Conservation (phyloP, 1,140 invertebrate genomes). For the Apolygus lucorum region DNA sequence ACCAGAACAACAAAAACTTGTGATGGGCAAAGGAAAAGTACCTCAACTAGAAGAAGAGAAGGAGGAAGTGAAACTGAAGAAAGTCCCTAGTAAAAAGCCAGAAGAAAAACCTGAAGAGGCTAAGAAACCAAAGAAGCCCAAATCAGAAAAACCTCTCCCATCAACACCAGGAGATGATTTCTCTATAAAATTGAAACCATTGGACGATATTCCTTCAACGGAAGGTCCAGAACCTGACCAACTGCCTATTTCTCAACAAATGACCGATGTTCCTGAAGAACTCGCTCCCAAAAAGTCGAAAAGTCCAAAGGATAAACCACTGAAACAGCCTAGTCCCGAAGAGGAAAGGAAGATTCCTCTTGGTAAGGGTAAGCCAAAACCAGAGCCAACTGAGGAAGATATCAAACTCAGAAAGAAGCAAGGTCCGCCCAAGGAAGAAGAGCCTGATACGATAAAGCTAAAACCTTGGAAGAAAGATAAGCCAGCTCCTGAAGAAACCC, state of each 20-base stretch:
- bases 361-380: conserved; percentile 38
- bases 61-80: conserved; percentile 32
- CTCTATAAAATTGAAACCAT: conserved; percentile 32
- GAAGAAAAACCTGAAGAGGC: conserved; percentile 30
- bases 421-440: conserved; percentile 36
- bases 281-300: conserved; percentile 33
- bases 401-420: conserved; percentile 41
- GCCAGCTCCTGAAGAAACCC: conserved; percentile 28
- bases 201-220: conserved; percentile 32
- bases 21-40: conserved; percentile 38
- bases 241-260: conserved; percentile 29
- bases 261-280: conserved; percentile 31
- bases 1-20: conserved; percentile 40
- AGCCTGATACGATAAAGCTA: conserved; percentile 33
- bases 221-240: conserved; percentile 28
- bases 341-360: conserved; percentile 41
- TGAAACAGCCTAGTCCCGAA: conserved; percentile 27
- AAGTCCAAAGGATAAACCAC: conserved; percentile 30
- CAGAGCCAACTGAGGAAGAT: conserved; percentile 38
- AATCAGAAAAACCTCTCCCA: conserved; percentile 35
- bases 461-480: conserved; percentile 34
- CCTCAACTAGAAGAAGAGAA: conserved; percentile 32
- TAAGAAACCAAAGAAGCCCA: conserved; percentile 33
- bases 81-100: conserved; percentile 25
- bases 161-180: conserved; percentile 33